Evolutionary conservation across 2,888 invertebrate genomes (phyloP).

Genomic region (Amphipyra tragopoginis): DNA sequence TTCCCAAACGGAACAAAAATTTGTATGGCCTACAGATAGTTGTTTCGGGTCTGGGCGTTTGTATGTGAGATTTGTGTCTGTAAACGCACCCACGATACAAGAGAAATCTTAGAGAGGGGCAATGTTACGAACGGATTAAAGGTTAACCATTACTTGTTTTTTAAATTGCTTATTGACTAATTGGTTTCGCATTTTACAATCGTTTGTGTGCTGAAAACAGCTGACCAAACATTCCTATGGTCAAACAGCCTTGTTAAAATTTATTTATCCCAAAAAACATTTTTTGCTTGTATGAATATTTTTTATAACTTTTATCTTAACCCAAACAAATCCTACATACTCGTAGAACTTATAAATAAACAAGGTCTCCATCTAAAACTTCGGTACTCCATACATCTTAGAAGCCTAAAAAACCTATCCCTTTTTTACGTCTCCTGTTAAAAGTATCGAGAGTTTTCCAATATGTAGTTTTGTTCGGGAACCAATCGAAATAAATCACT

Average conservation of each 20-base stretch:
- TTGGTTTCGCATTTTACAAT: too few species aligned
- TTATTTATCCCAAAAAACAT: not conserved
- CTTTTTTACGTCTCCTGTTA: slow-evolving; percentile 48
- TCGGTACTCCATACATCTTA: slow-evolving; percentile 47
- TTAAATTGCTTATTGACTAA: too few species aligned
- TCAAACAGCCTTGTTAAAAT: not conserved
- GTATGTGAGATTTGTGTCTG: too few species aligned
- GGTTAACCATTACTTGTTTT: too few species aligned
- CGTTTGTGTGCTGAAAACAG: not conserved
- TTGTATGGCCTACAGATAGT: too few species aligned
- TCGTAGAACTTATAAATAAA: slow-evolving; percentile 43
- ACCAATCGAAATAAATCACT: slow-evolving; percentile 65
- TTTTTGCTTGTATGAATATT: not conserved
- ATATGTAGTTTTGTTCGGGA: slow-evolving; percentile 60
- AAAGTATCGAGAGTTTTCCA: slow-evolving; percentile 56
- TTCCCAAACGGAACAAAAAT: too few species aligned
- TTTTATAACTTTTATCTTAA: slow-evolving; percentile 23
- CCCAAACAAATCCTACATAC: slow-evolving; percentile 28
- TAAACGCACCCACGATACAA: too few species aligned
- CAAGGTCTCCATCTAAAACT: slow-evolving; percentile 20
- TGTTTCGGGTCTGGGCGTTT: too few species aligned
- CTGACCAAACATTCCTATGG: not conserved
- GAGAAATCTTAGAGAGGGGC: too few species aligned
- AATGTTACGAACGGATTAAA: too few species aligned
- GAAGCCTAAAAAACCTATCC: slow-evolving; percentile 44